Evolutionary conservation across 2,113 vertebrate genomes (phyloP).

Genomic region (Pongo pygmaeus): DNA sequence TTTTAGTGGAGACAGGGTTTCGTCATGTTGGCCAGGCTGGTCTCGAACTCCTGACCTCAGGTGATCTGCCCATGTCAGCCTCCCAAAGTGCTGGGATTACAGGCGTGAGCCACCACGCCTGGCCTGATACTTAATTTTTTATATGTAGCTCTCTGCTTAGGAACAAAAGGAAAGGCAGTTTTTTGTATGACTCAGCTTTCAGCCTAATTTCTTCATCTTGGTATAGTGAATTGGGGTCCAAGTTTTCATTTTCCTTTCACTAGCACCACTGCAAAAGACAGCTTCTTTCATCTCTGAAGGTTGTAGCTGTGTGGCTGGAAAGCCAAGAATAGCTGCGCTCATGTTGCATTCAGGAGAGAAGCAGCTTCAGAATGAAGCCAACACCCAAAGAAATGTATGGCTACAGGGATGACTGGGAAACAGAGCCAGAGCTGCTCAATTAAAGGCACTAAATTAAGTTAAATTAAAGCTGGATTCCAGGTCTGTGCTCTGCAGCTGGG

Average conservation of each 20-base stretch:
- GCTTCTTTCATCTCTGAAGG: not conserved
- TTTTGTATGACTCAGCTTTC: no score
- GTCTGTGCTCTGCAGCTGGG: not conserved
- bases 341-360: not conserved
- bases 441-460: not conserved
- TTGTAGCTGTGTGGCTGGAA: not conserved
- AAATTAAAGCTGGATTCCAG: not conserved
- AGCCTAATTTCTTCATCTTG: no score
- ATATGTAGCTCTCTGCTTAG: no score
- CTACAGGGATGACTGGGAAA: not conserved
- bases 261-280: not conserved
- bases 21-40: no score
- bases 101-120: accelerated
- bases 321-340: not conserved
- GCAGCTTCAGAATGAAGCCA: not conserved
- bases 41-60: no score
- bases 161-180: no score
- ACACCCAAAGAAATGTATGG: not conserved
- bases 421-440: not conserved
- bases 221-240: no score
- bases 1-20: no score
- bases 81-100: no score
- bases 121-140: no score
- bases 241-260: no score
- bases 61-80: no score